A percentile compares a stretch with the other conserved stretches of the same genome.
Conservation (phyloP, 2,113 vertebrate species). For the Synodontis membranacea region DNA sequence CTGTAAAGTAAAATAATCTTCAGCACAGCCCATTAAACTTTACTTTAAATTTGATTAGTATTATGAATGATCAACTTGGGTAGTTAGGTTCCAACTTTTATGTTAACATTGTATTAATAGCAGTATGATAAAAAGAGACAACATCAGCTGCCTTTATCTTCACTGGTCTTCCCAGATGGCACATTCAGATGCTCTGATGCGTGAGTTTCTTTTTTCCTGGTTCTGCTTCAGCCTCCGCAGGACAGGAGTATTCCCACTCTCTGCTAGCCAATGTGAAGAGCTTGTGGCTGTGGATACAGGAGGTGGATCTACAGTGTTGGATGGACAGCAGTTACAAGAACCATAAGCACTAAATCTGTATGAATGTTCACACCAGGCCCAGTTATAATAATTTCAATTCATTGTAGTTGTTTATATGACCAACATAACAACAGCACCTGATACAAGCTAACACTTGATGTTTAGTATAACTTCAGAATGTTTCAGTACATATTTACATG, state of each 20-base stretch:
- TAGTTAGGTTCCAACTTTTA: not conserved
- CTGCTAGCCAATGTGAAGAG: conserved; percentile 55
- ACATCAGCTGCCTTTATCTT: conserved; percentile 18
- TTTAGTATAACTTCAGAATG: not conserved
- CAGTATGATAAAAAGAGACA: not conserved
- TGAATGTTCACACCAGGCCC: not conserved
- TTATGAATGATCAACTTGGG: not conserved
- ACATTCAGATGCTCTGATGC: conserved; percentile 65
- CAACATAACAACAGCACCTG: not conserved
- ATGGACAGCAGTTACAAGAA: not conserved
- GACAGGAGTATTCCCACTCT: conserved; percentile 61
- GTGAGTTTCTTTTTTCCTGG: conserved; percentile 71
- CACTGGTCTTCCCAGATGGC: conserved; percentile 58
- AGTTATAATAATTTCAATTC: not conserved
- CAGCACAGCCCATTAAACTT: not conserved
- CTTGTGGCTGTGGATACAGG: conserved; percentile 38
- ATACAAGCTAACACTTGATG: not conserved
- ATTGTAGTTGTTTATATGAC: not conserved
- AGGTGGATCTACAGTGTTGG: conserved; percentile 44
- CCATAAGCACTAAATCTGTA: not conserved
- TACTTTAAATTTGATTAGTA: not conserved
- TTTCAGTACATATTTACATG: not conserved
- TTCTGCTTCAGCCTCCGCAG: conserved; percentile 72
- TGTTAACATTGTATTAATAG: not conserved
- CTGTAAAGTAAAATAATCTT: not conserved